These are phyloP conservation scores for Tenebrosternarchus preto DNA, from an alignment of 2,113 vertebrate species.

Conservation along the genomic window DNA sequence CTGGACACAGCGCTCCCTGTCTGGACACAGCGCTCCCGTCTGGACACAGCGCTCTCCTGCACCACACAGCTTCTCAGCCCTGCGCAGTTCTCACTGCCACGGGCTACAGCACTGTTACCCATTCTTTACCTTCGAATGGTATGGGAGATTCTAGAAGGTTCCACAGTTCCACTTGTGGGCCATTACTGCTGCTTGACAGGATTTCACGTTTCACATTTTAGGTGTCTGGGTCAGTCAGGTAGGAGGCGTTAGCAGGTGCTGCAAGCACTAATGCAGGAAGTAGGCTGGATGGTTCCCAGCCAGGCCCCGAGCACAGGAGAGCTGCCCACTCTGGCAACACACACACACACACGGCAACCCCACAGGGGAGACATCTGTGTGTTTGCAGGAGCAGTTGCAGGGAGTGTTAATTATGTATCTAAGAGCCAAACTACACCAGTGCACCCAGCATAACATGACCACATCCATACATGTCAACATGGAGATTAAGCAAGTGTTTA, in stretches of 20 bases:
- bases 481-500: slow-evolving; percentile 43
- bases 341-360: slow-evolving; percentile 31
- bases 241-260: slow-evolving; percentile 9
- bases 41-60: slow-evolving; percentile 22
- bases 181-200: slow-evolving; percentile 15
- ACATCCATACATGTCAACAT: slow-evolving; percentile 30
- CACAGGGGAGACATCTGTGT: slow-evolving; percentile 49
- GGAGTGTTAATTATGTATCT: slow-evolving; percentile 54
- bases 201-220: slow-evolving; percentile 19
- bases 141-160: not conserved
- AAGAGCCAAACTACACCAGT: slow-evolving; percentile 43
- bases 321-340: slow-evolving; percentile 4
- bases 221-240: slow-evolving; percentile 8
- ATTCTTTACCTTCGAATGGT: not conserved
- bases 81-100: not conserved
- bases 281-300: not conserved
- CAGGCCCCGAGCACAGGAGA: slow-evolving; percentile 2
- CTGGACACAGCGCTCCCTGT: slow-evolving; percentile 31
- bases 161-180: not conserved
- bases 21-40: slow-evolving; percentile 35
- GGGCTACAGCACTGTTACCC: not conserved
- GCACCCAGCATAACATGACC: slow-evolving; percentile 28
- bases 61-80: not conserved
- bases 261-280: slow-evolving; percentile 10
- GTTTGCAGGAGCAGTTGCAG: slow-evolving; percentile 41